Evolutionary conservation across 2,888 invertebrate genomes (phyloP).

Genomic region (Acronicta alni): DNA sequence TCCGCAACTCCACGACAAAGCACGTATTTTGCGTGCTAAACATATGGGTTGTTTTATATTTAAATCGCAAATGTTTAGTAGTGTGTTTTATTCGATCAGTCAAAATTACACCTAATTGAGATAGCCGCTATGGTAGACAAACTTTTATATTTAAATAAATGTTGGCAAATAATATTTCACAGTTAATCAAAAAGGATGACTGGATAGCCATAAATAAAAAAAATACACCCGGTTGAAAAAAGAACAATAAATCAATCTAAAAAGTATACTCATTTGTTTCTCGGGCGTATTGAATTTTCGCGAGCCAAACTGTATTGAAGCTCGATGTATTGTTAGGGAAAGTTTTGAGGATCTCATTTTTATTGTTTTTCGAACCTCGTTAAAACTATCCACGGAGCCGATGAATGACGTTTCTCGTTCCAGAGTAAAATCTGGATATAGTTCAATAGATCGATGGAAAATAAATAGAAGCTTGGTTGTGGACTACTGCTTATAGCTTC

Average conservation of each 20-base stretch:
- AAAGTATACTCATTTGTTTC: constrained; percentile 56
- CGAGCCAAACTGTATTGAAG: constrained; percentile 58
- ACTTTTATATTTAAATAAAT: too few relatives aligned
- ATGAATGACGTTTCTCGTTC: constrained; percentile 47
- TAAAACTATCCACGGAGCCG: constrained; percentile 60
- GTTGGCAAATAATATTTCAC: constrained; percentile 21
- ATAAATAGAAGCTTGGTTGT: background rate
- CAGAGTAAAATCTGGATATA: constrained; percentile 8
- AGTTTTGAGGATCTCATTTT: constrained; percentile 54
- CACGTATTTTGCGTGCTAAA: too few relatives aligned
- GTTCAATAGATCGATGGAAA: constrained; percentile 13
- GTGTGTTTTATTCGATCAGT: too few relatives aligned
- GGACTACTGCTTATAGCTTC: constrained; percentile 9
- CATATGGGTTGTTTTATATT: too few relatives aligned
- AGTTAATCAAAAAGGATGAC: constrained; percentile 26
- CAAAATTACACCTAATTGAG: too few relatives aligned
- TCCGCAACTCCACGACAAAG: too few relatives aligned
- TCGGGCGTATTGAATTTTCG: constrained; percentile 48
- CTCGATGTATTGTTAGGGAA: constrained; percentile 55
- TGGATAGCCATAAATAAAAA: constrained; percentile 41
- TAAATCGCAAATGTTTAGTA: too few relatives aligned
- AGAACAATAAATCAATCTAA: constrained; percentile 52
- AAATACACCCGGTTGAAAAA: constrained; percentile 36
- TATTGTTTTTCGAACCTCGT: constrained; percentile 64
- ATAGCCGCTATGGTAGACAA: too few relatives aligned